These are phyloP conservation scores for Gymnobelideus leadbeateri DNA, from an alignment of 2,113 vertebrate species.

Conservation along the genomic window DNA sequence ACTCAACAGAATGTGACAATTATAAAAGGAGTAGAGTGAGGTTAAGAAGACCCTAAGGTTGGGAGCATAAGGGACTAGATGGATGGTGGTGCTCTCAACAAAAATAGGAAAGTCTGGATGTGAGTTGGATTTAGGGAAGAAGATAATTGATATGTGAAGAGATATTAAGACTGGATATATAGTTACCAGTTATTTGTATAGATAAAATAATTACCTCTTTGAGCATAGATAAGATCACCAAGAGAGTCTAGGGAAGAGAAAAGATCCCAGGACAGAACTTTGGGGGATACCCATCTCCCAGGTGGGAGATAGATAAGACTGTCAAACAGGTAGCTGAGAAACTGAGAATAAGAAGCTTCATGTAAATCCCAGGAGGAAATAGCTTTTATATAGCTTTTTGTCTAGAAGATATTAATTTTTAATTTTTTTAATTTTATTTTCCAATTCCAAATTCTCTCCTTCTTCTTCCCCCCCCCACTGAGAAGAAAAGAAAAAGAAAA, in stretches of 20 bases:
- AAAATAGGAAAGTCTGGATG: background rate
- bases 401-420: background rate
- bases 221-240: background rate
- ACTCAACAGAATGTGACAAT: background rate
- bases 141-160: background rate
- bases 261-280: background rate
- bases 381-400: background rate
- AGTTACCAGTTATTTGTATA: background rate
- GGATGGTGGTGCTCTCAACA: background rate
- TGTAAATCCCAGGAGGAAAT: background rate
- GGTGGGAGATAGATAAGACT: background rate
- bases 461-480: background rate
- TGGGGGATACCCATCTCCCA: background rate
- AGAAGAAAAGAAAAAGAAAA: background rate
- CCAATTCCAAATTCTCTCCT: background rate
- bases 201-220: background rate
- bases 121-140: background rate
- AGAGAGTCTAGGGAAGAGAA: background rate
- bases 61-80: background rate
- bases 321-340: background rate
- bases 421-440: background rate
- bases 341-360: background rate
- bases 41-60: background rate
- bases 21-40: background rate
- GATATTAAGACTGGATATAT: background rate